These are phyloP conservation scores for Channallabes apus DNA, from an alignment of 2,797 vertebrate species.

Conservation along the genomic window DNA sequence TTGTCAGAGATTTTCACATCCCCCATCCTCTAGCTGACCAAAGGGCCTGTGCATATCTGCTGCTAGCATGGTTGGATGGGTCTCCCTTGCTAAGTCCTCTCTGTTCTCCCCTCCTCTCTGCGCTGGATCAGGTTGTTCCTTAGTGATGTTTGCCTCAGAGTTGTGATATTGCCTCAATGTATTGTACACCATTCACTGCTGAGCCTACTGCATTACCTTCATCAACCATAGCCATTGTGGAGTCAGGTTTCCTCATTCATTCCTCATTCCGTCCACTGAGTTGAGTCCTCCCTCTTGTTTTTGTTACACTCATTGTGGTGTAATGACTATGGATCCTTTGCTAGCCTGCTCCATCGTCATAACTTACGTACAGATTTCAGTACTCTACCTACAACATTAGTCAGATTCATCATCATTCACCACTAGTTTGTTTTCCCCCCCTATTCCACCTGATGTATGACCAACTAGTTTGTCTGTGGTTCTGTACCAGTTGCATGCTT, in stretches of 20 bases:
- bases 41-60: neutral
- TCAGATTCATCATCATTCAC: neutral
- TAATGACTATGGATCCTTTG: neutral
- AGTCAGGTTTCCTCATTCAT: neutral
- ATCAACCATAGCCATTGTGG: neutral
- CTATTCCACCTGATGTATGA: neutral
- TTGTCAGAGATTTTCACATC: conserved; percentile 1
- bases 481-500: neutral
- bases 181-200: neutral
- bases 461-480: neutral
- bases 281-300: neutral
- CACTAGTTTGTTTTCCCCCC: neutral
- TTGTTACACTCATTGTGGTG: neutral
- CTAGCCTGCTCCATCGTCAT: neutral
- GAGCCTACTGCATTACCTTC: neutral
- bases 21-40: conserved; percentile 9
- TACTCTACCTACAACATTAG: neutral
- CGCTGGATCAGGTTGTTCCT: neutral
- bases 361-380: neutral
- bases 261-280: neutral
- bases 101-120: neutral
- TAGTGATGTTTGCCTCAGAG: neutral
- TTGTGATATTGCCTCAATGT: neutral
- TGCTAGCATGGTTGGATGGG: neutral
- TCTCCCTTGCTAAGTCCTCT: neutral